Evolutionary conservation across 2,888 invertebrate genomes (phyloP).

Genomic region (Coelogynopora nodosa): DNA sequence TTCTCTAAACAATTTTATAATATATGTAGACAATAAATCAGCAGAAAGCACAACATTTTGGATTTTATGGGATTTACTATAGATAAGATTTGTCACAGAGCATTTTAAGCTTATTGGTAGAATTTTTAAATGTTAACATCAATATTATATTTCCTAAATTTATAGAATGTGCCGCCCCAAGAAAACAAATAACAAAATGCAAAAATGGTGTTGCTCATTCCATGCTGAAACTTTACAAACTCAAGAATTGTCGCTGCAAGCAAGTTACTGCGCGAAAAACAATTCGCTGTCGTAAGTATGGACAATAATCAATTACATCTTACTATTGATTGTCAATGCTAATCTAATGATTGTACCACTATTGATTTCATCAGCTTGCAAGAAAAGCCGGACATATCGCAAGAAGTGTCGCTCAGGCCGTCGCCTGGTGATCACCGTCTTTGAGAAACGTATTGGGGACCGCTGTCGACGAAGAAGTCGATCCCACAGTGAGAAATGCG

Average conservation of each 20-base stretch:
- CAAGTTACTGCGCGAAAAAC: not conserved
- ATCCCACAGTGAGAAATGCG: not conserved
- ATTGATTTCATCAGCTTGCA: conserved; percentile 10
- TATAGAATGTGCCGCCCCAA: not conserved
- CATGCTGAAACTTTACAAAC: not conserved
- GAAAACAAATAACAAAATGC: not conserved
- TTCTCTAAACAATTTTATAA: too few species aligned
- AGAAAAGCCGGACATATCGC: not conserved
- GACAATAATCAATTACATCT: too few species aligned
- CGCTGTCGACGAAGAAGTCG: not conserved
- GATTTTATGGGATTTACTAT: not conserved
- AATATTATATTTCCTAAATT: not conserved
- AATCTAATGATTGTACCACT: too few species aligned
- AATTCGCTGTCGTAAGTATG: not conserved
- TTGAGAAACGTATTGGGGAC: not conserved
- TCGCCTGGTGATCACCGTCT: not conserved
- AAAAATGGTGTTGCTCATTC: not conserved
- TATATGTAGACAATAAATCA: too few species aligned
- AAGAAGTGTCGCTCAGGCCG: not conserved
- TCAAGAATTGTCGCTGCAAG: not conserved
- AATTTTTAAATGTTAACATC: too few species aligned
- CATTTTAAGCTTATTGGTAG: too few species aligned
- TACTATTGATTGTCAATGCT: too few species aligned
- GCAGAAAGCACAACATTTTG: too few species aligned
- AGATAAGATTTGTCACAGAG: too few species aligned